Base-by-base conservation (phyloP, 1,140 invertebrate genomes). In the Drosophila truncata region DNA sequence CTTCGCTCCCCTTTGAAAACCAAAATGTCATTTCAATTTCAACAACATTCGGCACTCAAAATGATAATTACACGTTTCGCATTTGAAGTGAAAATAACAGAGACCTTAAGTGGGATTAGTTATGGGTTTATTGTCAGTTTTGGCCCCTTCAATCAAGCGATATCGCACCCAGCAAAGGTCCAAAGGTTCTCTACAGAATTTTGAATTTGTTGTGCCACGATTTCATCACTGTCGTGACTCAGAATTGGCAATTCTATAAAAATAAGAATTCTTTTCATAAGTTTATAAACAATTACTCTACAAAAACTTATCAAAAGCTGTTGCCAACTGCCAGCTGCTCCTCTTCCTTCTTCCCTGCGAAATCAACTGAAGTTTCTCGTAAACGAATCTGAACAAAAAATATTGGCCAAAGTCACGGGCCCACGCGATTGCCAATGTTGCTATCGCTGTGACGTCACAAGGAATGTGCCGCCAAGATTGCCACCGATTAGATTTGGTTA, bases 391-490 rank as follows among this genome's bases (percentile, higher is more conserved):
- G n/a, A 18, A 13, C 16, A n/a, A 37, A 49, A 31, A 41, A 23
- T 67, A 70, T 67, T 70, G 47, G 46, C 61, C 35, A 70, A 41
- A 70, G 66, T 70, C 66, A 66, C 29, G 66, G 63, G 62, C 62
- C 46, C 35, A 50, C n/a, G 20, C 49, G 58, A 61, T 57, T 70
- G 31, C 18, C 42, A 33, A n/a, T 47, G 23, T 25, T 13, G 29
- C 70, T 87, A 77, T 79, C 79, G 37, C 60, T 49, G 83, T 87
- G 84, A 80, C 83, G 84, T 70, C 83, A 80, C 83, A 65, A 74
- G 81, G 70, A 88, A 88, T 87, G 61, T 74, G 52, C 64, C 52
- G 20, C 58, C 11, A 2, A 72, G 49, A 71, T 83, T 78, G 81
- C 18, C 55, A 20, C 25, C 42, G 83, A 87, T 87, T 88, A 87